Evolutionary conservation across 2,113 vertebrate genomes (phyloP), one percentile per base, ranked within the genome.

Genomic region (Argyrosomus japonicus): DNA sequence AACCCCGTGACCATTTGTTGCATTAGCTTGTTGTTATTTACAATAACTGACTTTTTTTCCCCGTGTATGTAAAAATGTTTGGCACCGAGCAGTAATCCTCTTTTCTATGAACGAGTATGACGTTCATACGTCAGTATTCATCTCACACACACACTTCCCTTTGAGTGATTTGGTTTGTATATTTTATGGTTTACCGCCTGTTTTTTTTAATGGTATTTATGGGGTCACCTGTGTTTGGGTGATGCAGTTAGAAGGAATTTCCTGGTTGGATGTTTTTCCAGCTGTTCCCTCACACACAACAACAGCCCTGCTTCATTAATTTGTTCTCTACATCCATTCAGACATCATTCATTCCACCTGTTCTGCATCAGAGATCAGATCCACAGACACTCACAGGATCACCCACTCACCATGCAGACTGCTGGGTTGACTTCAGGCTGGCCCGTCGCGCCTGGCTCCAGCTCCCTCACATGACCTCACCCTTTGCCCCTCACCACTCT

Each of bases 381-480:
- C 13, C 79, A 82, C 75, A 82, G 57, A 75, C 69, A 63, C 48
- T 74, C 51, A 58, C 48, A 68, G 72, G 63, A 71, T 65, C 68
- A 67, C 67, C 47, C 76, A 11, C 13, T 77, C 27, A n/a, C 76
- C 53, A 82, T 40, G 12, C 75, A 76, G 74, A 76, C 68, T n/a
- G 60, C 61, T 81, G 68, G 73, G 82, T 81, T 74, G 77, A 87
- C 77, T 77, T 89, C 56, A 82, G 79, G 73, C 87, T 79, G 70
- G 77, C 75, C 36, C 10, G 18, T 76, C 63, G 90, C 87, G 83
- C 93, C 92, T 90, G 92, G 88, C 91, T 93, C 92, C 77, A 88
- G 75, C 85, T 91, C 84, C 82, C 88, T 87, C 91, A 92, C 79
- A 94, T 95, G 92, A 95, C 93, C 87, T 95, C 93, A 94, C 89